These are phyloP conservation scores for Hylia prasina DNA, from an alignment of 2,113 vertebrate genomes.

Conservation along the genomic window DNA sequence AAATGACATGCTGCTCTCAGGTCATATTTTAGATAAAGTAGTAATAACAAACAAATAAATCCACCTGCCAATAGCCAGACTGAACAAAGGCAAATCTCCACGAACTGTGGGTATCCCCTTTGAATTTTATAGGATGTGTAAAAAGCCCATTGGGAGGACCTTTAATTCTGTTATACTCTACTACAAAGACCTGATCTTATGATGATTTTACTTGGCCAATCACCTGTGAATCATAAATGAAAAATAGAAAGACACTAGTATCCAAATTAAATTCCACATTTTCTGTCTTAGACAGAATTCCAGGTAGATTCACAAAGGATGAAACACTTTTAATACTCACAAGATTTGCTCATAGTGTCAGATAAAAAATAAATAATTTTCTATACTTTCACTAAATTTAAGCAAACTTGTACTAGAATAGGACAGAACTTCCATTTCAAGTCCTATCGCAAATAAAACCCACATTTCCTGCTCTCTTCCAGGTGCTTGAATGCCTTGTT, in stretches of 20 bases:
- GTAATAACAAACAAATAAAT: neutral
- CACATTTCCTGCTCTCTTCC: neutral
- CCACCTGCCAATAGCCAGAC: neutral
- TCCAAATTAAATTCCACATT: neutral
- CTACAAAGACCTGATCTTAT: neutral
- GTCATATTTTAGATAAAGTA: neutral
- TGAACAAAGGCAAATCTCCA: neutral
- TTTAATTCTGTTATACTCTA: neutral
- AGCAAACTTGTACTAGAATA: neutral
- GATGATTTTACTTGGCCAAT: neutral
- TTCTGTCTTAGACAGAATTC: neutral
- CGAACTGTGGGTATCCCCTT: neutral
- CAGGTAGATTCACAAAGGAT: neutral
- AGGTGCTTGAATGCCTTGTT: neutral
- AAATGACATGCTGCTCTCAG: neutral
- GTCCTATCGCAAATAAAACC: neutral
- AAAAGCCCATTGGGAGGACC: neutral
- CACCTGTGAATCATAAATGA: neutral
- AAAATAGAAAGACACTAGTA: neutral
- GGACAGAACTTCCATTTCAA: neutral
- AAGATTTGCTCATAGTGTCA: neutral
- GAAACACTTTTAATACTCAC: neutral
- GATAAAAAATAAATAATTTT: neutral
- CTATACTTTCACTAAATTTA: neutral
- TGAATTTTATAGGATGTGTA: neutral